These are phyloP conservation scores for Protonibea diacanthus DNA, from an alignment of 2,797 vertebrate species.

Conservation along the genomic window DNA sequence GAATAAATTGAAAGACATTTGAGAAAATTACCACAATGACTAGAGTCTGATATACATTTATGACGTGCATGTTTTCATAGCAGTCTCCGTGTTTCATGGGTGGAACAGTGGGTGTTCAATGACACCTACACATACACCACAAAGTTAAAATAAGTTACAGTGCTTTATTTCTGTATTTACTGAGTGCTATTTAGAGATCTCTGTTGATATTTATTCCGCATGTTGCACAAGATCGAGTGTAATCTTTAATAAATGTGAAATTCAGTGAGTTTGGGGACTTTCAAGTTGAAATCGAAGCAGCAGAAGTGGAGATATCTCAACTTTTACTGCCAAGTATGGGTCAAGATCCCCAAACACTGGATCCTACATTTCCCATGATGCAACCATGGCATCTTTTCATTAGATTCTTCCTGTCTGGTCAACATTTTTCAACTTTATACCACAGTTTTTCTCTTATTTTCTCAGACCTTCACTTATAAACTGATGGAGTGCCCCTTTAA, in stretches of 20 bases:
- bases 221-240: not conserved
- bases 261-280: not conserved
- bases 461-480: no score
- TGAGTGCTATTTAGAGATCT: not conserved
- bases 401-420: not conserved
- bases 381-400: not conserved
- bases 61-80: not conserved
- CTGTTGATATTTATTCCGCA: not conserved
- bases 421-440: not conserved
- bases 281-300: not conserved
- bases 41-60: not conserved
- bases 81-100: no score
- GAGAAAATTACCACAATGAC: not conserved
- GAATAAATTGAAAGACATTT: not conserved
- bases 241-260: not conserved
- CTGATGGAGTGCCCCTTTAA: no score
- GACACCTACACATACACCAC: no score
- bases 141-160: no score
- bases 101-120: not conserved
- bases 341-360: not conserved
- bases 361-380: slow-evolving; percentile 2
- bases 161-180: not conserved
- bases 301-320: not conserved
- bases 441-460: not conserved
- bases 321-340: not conserved